Conservation (phyloP, 2,797 vertebrate species). For the Spinibarbus caldwelli region DNA sequence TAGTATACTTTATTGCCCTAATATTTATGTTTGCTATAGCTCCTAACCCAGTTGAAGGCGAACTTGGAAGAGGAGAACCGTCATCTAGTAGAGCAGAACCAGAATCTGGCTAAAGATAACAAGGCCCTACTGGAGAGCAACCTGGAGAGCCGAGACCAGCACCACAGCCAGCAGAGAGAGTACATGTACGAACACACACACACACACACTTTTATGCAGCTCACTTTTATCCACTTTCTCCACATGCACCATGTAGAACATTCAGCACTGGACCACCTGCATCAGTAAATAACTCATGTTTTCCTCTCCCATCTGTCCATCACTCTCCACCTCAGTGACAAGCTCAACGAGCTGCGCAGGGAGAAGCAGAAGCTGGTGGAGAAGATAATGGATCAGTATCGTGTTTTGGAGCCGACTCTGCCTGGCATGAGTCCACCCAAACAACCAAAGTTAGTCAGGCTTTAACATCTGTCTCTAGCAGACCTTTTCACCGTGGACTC, state of each 20-base stretch:
- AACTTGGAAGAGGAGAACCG: constrained; percentile 92
- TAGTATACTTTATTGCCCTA: neutral
- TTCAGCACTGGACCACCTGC: constrained; percentile 1
- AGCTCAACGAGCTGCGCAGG: constrained; percentile 87
- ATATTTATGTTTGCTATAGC: constrained; percentile 69
- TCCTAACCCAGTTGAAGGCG: constrained; percentile 86
- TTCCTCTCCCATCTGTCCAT: constrained; percentile 12
- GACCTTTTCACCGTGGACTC: neutral
- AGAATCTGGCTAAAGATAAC: constrained; percentile 86
- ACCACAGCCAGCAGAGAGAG: constrained; percentile 87
- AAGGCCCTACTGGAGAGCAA: constrained; percentile 85
- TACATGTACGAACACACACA: constrained; percentile 79
- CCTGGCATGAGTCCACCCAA: constrained; percentile 59
- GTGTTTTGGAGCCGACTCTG: constrained; percentile 86
- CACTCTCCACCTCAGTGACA: constrained; percentile 77
- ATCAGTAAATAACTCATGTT: constrained; percentile 31
- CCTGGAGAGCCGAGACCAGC: constrained; percentile 86
- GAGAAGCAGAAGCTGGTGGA: constrained; percentile 95
- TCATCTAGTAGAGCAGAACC: constrained; percentile 87
- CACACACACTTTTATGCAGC: no score
- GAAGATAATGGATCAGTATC: constrained; percentile 95
- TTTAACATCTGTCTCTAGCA: constrained; percentile 44
- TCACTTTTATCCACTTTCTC: neutral
- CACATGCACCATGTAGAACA: neutral
- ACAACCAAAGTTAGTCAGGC: constrained; percentile 77